Percentiles rank a stretch among this genome's conserved stretches.
Conservation (phyloP, 2,113 vertebrate species). For the Cranoglanis bouderius region DNA sequence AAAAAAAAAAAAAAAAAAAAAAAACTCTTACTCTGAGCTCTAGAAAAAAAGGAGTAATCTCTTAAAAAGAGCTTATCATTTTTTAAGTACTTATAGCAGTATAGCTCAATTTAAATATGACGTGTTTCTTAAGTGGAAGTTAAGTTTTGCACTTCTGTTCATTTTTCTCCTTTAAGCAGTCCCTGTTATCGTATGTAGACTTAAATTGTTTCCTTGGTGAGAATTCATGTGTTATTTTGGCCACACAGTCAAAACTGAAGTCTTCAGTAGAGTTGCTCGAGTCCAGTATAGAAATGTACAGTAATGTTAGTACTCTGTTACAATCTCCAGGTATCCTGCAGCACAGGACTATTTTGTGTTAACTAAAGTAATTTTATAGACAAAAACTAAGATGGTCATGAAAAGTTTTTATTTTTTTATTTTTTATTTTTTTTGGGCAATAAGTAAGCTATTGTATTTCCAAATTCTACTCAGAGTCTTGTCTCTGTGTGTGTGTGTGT, state of each 20-base stretch:
- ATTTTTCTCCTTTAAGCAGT: neutral
- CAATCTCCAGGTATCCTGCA: neutral
- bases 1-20: neutral
- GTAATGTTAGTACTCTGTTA: neutral
- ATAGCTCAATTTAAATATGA: neutral
- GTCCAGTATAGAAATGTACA: no score
- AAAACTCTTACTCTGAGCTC: constrained; percentile 17
- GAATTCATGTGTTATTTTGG: neutral
- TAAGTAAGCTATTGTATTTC: no score
- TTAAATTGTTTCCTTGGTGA: neutral
- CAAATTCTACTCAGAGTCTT: no score
- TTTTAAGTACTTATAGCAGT: neutral
- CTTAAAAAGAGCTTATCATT: neutral
- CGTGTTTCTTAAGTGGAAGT: neutral
- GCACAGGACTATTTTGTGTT: no score
- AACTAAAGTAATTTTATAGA: no score
- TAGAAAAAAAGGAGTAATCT: neutral
- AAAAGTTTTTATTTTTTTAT: no score
- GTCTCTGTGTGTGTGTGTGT: no score
- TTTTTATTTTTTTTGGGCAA: no score
- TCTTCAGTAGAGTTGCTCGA: neutral
- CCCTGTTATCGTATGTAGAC: neutral
- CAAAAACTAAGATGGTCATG: no score
- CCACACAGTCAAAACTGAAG: neutral
- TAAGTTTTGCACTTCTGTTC: neutral